These are phyloP conservation scores for Aspidoscelis tigris DNA, from an alignment of 2,113 vertebrate species.

Conservation along the genomic window DNA sequence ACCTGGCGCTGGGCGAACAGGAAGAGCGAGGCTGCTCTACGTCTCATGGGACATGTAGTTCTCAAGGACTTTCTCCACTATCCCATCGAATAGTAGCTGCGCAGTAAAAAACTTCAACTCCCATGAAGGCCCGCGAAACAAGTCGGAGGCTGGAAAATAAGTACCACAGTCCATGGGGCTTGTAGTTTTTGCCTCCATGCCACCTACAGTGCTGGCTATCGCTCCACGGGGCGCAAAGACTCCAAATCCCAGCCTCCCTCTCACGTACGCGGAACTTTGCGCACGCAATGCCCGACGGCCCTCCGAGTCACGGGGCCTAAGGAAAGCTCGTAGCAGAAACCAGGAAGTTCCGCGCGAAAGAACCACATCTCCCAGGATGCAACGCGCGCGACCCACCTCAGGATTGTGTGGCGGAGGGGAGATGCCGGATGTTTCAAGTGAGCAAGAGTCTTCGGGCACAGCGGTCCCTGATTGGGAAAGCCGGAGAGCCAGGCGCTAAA, in stretches of 20 bases:
- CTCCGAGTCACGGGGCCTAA: neutral
- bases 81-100: neutral
- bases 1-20: constrained; percentile 72
- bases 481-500: neutral
- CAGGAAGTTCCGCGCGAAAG: neutral
- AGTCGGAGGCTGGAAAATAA: neutral
- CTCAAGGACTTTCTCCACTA: neutral
- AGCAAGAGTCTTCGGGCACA: neutral
- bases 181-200: neutral
- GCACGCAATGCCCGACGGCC: neutral
- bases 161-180: neutral
- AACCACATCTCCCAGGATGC: constrained; percentile 16
- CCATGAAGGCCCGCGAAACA: neutral
- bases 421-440: neutral
- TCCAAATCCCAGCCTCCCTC: neutral
- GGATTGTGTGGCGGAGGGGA: neutral
- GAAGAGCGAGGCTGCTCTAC: constrained; percentile 6
- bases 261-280: neutral
- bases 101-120: neutral
- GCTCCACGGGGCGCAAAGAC: neutral
- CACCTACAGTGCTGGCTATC: neutral
- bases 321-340: neutral
- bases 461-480: too few relatives aligned
- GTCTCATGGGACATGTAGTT: constrained; percentile 70
- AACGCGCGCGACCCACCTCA: neutral